Conservation (phyloP, 2,797 vertebrate species). For the Telmatherina bonti region DNA sequence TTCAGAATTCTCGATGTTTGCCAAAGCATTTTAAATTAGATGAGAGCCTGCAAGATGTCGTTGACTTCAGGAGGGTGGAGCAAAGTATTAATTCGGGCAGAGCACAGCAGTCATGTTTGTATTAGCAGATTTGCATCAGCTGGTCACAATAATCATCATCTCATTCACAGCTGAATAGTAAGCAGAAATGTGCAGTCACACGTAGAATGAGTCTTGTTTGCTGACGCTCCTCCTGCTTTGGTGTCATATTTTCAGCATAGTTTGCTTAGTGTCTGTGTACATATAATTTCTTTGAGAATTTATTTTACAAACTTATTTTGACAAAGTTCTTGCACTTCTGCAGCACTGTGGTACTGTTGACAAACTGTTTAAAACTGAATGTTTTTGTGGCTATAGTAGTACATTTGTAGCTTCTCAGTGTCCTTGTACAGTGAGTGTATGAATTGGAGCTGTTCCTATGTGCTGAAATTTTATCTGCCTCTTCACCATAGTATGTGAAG, state of each 20-base stretch:
- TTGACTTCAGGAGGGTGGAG: constrained; percentile 18
- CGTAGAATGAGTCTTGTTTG: not conserved
- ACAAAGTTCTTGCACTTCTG: constrained; percentile 8
- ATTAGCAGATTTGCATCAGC: constrained; percentile 28
- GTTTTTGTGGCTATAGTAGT: constrained; percentile 32
- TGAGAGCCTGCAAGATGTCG: not conserved
- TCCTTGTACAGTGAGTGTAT: constrained; percentile 37
- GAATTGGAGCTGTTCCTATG: constrained; percentile 52
- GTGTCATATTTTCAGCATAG: not conserved
- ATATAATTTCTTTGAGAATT: too few species aligned
- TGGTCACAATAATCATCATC: constrained; percentile 26
- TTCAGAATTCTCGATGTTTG: constrained; percentile 9
- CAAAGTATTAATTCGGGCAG: constrained; percentile 8
- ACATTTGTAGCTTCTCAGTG: constrained; percentile 17
- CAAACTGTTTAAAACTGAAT: constrained; percentile 34
- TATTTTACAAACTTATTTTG: not conserved
- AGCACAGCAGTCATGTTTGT: constrained; percentile 13
- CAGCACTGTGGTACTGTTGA: constrained; percentile 22
- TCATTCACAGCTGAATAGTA: constrained; percentile 31
- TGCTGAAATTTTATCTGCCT: constrained; percentile 49
- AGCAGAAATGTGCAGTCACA: constrained; percentile 20
- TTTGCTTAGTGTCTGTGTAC: not conserved
- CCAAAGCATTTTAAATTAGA: constrained; percentile 11
- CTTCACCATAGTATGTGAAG: constrained; percentile 48
- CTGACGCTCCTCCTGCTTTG: not conserved